These are phyloP conservation scores for Pocota personata DNA, from an alignment of 2,888 invertebrate species.

Conservation along the genomic window DNA sequence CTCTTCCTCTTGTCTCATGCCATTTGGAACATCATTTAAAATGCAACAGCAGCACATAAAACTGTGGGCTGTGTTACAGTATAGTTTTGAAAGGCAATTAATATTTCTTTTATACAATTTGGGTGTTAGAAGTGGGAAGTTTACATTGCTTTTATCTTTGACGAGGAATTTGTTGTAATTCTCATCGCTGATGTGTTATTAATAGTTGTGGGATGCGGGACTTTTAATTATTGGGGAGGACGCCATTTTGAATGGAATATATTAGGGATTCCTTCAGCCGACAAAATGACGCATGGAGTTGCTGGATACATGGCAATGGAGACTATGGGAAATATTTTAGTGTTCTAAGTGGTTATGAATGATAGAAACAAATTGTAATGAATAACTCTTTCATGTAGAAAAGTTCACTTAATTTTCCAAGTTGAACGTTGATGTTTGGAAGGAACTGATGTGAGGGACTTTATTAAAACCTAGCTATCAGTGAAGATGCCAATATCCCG, in stretches of 20 bases:
- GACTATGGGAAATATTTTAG: not conserved
- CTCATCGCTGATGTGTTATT: constrained; percentile 55
- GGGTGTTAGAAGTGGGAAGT: constrained; percentile 4
- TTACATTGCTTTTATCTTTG: constrained; percentile 22
- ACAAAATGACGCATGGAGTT: constrained; percentile 28
- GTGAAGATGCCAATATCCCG: no score
- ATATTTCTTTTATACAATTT: constrained; percentile 33
- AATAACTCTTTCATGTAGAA: no score
- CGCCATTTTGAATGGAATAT: constrained; percentile 42
- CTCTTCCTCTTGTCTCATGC: constrained; percentile 49
- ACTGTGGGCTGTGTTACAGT: constrained; percentile 1
- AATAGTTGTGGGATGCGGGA: constrained; percentile 46
- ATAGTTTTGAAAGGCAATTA: constrained; percentile 45
- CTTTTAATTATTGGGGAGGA: not conserved
- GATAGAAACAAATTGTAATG: not conserved
- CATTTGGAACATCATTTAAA: constrained; percentile 18
- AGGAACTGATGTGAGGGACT: no score
- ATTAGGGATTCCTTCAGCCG: not conserved
- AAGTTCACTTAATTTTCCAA: no score
- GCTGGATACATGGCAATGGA: not conserved
- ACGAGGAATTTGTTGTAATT: constrained; percentile 23
- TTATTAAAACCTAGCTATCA: no score
- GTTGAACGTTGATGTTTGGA: no score
- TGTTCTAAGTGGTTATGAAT: not conserved
- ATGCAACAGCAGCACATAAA: constrained; percentile 27